Percentiles rank a stretch among this genome's conserved stretches.
These are phyloP conservation scores for Xestia sexstrigata DNA, from an alignment of 2,888 invertebrate genomes.

Conservation along the genomic window DNA sequence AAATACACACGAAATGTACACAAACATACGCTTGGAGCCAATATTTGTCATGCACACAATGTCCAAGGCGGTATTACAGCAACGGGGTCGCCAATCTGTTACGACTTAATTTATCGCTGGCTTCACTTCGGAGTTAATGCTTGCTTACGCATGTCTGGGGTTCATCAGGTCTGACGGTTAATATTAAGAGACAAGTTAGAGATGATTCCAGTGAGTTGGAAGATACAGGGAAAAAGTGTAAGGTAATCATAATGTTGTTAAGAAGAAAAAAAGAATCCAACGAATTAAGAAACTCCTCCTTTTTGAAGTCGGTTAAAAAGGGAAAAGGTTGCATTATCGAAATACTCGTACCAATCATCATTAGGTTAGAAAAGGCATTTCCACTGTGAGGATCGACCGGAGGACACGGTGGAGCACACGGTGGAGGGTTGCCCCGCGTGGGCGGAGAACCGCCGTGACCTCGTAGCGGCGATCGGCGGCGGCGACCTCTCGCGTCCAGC, in stretches of 20 bases:
- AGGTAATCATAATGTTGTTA: not conserved
- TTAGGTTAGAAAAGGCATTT: not conserved
- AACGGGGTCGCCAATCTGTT: slow-evolving; percentile 28
- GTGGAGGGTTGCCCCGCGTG: no score
- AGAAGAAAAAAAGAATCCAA: no score
- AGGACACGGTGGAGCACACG: no score
- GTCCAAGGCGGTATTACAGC: slow-evolving; percentile 28
- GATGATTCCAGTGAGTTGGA: slow-evolving; percentile 2
- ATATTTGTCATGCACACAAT: slow-evolving; percentile 42
- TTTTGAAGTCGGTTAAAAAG: no score
- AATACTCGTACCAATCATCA: not conserved
- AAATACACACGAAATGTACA: slow-evolving; percentile 10
- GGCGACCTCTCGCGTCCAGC: no score
- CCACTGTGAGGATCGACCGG: no score
- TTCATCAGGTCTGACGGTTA: slow-evolving; percentile 11
- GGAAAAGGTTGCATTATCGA: not conserved
- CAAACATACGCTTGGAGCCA: slow-evolving; percentile 34
- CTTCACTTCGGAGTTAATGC: slow-evolving; percentile 24
- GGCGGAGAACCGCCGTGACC: no score
- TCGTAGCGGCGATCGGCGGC: no score
- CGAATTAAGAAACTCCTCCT: no score
- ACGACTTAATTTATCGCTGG: slow-evolving; percentile 44
- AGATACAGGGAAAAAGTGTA: not conserved
- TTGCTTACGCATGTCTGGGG: slow-evolving; percentile 28
- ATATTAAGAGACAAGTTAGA: slow-evolving; percentile 7